Base-by-base conservation (phyloP, 2,113 vertebrate species). In the Clarias batrachus region DNA sequence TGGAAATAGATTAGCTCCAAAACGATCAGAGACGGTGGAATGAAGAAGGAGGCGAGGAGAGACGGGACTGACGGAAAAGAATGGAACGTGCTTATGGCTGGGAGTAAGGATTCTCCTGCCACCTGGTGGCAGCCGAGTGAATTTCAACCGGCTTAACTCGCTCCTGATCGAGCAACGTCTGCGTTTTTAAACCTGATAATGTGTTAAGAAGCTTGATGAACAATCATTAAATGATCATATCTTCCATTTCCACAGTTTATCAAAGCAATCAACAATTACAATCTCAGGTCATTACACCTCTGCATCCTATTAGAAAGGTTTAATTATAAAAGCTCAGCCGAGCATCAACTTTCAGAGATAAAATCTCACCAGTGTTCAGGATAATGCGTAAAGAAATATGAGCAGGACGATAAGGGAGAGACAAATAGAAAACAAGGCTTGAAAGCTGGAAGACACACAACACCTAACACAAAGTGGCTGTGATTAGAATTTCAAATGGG, bases 401-500 rank as follows among this genome's bases (percentile, higher is more conserved):
- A 88, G 82, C 30, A 37, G 27, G 17, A 92, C 85, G 48, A 87
- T 85, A 89, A 91, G 76, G 90, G 91, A 90, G 92, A 91, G 92
- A 92, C 90, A 87, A 93, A 92, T 85, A 91, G 88, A 93, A 93
- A 90, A 89, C 91, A 87, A 93, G 93, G 74, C 87, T 87, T 48
- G 65, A 90, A 85, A 91, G 48, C 23, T 73, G 85, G 88, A 79
- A 88, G 11, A 87, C 83, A 89, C 70, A 85, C 82, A 83, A 60
- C 77, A 89, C 88, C 68, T 33, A 62, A 70, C 90, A 90, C 90
- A 93, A 93, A 92, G 93, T 93, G 93, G 93, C 90, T 88, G 87
- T 94, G 95, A 95, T 95, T 95, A 94, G 92, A 95, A 93, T 94
- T 95, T 95, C 92, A 95, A 94, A 94, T 95, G 91, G 92, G 94